Evolutionary conservation across 2,888 invertebrate genomes (phyloP), one percentile per base, ranked within the genome.

Genomic region (Phyto melanocephala): DNA sequence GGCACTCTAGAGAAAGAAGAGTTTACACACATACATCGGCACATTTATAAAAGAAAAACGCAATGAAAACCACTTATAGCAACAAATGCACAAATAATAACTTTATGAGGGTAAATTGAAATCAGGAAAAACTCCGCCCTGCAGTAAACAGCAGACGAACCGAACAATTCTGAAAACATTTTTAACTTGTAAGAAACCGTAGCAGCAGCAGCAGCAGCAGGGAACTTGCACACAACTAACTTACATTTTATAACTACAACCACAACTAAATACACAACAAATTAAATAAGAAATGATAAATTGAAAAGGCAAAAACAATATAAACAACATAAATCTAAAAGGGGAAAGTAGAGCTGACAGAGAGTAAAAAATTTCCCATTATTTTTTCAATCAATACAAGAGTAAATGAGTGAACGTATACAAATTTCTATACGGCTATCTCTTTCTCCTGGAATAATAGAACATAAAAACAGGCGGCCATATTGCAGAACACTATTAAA

Each of bases 51-150:
- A 40, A 52, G 22, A 37, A 33, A 47, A 54, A 76, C 58, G 58
- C 68, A 63, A 54, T 65, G 70, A 70, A 65, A 71, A 67, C 35
- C 65, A 83, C 60, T 83, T 81, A 85, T 40, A 84, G 68, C 82
- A 85, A 84, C 82, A 85, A 84, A 84, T 84, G 82, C 76, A 84
- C 82, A 86, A 87, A 89, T 89, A 87, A 90, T 90, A 89, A 88
- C 88, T 89, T 90, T 89, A 89, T 88, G 87, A 86, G 87, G 84
- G 86, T 86, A 89, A 90, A 90, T 89, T 89, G 88, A 88, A 88
- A 87, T 77, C 88, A 85, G 83, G 86, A 86, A 87, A 88, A 88
- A 89, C 90, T 89, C 90, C 90, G 89, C 90, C 90, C 88, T 86
- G 84, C 87, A 87, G 86, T 85, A 84, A 82, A 77, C 68, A 45